A percentile compares a stretch with the other conserved stretches of the same genome.
These are phyloP conservation scores for Macquaria australasica DNA, from an alignment of 2,113 vertebrate species.

Conservation along the genomic window DNA sequence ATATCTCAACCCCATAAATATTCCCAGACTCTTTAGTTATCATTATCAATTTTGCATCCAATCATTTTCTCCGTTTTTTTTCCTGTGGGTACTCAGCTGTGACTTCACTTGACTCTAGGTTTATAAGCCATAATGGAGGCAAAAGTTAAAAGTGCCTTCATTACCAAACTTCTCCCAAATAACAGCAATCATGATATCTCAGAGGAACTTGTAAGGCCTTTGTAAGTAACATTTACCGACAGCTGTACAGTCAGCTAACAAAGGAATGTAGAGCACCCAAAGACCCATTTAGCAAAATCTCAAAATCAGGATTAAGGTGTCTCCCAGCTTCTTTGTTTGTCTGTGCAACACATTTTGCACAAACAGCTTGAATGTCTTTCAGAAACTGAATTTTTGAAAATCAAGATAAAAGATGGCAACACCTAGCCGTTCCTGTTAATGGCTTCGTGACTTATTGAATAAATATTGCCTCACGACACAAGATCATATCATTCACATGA, in stretches of 20 bases:
- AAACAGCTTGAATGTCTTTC: not conserved
- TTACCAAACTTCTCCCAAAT: not conserved
- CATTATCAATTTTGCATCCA: not conserved
- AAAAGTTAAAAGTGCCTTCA: not conserved
- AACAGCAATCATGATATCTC: too few species aligned
- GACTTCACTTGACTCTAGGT: not conserved
- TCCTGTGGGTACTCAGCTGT: not conserved
- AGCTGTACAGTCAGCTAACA: not conserved
- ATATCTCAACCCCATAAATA: not conserved
- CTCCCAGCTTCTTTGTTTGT: not conserved
- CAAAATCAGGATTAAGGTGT: not conserved
- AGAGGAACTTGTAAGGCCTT: not conserved
- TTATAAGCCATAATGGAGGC: not conserved
- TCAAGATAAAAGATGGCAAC: not conserved
- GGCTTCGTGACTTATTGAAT: not conserved
- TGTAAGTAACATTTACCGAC: not conserved
- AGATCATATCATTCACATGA: slow-evolving; percentile 1
- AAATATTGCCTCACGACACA: not conserved
- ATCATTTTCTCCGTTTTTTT: not conserved
- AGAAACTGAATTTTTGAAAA: not conserved
- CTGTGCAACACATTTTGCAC: not conserved
- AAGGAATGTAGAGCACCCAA: not conserved
- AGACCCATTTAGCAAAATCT: not conserved
- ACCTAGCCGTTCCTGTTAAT: not conserved
- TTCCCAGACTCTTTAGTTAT: not conserved